These are phyloP conservation scores for Calliphora vomitoria DNA, from an alignment of 2,888 invertebrate genomes.

Conservation along the genomic window DNA sequence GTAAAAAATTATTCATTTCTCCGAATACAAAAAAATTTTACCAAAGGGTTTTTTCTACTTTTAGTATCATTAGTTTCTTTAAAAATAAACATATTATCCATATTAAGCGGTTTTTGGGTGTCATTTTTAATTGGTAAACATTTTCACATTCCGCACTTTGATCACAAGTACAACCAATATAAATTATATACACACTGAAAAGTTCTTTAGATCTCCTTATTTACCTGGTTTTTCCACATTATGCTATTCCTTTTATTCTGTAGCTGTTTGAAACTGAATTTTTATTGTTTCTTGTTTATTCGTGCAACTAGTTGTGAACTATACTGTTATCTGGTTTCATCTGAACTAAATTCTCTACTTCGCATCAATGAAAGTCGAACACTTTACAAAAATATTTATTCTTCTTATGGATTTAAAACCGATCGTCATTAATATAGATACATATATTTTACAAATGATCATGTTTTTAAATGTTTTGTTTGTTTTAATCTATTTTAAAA, in stretches of 20 bases:
- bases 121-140: too few relatives aligned
- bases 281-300: not conserved
- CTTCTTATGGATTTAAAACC: not conserved
- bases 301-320: conserved; percentile 26
- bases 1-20: too few relatives aligned
- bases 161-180: too few relatives aligned
- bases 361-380: conserved; percentile 15
- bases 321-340: conserved; percentile 2
- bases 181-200: too few relatives aligned
- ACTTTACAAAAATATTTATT: not conserved
- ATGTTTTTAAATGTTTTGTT: conserved; percentile 36
- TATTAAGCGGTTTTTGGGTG: too few relatives aligned
- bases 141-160: too few relatives aligned
- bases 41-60: too few relatives aligned
- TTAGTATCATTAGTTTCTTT: too few relatives aligned
- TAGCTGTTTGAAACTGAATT: not conserved
- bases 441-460: conserved; percentile 19
- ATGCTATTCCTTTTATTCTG: not conserved
- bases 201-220: not conserved
- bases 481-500: conserved; percentile 27
- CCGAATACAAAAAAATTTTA: too few relatives aligned
- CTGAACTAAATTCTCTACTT: conserved; percentile 55
- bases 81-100: too few relatives aligned
- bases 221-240: conserved; percentile 56
- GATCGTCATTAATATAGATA: conserved; percentile 27